Conservation (phyloP, 2,113 vertebrate species). For the Nanorana parkeri region DNA sequence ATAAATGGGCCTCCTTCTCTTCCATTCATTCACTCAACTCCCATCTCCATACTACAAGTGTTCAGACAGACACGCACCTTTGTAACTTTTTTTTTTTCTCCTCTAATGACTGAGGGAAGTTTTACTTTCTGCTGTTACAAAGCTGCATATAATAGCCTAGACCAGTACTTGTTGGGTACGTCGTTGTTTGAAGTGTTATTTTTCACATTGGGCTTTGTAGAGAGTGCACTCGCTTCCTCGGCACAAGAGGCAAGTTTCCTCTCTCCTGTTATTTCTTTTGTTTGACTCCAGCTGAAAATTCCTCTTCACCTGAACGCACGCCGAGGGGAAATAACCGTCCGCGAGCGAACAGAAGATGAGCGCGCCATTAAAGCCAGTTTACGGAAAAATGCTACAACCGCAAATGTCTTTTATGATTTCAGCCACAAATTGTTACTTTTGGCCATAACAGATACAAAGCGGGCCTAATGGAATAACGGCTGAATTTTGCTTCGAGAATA, state of each 20-base stretch:
- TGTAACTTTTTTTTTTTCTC: no score
- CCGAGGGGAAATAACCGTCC: slow-evolving; percentile 8
- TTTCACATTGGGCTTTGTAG: neutral
- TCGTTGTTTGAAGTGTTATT: neutral
- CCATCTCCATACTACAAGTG: no score
- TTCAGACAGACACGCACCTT: no score
- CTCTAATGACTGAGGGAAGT: no score
- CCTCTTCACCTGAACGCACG: slow-evolving; percentile 14
- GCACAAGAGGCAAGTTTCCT: no score
- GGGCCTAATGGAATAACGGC: neutral
- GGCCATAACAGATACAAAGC: neutral
- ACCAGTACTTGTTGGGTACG: neutral
- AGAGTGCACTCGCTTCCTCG: neutral
- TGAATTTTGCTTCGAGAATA: neutral
- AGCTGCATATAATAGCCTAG: neutral
- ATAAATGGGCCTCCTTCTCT: no score
- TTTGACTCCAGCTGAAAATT: slow-evolving; percentile 2
- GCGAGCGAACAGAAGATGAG: neutral
- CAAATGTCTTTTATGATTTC: slow-evolving; percentile 30
- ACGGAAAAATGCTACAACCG: neutral
- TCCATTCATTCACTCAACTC: no score
- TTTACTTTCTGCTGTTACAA: neutral
- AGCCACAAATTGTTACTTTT: neutral
- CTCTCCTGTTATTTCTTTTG: neutral
- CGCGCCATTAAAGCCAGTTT: neutral